phyloP scores from a whole-genome alignment of 1,140 invertebrate species.

The Aplysia californica region DNA sequence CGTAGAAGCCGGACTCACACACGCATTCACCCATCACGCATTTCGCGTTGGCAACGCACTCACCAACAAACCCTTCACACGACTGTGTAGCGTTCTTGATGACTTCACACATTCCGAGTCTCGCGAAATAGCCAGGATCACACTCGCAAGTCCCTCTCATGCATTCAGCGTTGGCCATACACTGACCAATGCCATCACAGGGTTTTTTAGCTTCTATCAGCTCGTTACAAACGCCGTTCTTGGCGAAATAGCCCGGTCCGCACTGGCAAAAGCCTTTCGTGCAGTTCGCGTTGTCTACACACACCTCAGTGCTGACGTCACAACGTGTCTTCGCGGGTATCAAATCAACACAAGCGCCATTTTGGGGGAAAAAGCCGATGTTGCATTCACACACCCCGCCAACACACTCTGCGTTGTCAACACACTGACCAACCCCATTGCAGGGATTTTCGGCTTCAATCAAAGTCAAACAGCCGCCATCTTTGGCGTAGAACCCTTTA shows the following conservation, averaged over 20 bases:
- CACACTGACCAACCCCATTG: slow-evolving; percentile 8
- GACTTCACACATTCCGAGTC: slow-evolving; percentile 10
- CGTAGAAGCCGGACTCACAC: slow-evolving; percentile 24
- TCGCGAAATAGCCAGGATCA: slow-evolving; percentile 11
- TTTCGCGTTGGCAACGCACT: slow-evolving; percentile 25
- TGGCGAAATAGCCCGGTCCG: slow-evolving; percentile 1
- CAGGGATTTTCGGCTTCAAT: slow-evolving; percentile 3
- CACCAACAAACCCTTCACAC: background rate
- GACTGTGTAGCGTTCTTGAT: background rate
- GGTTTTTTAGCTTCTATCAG: background rate
- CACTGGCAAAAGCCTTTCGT: slow-evolving; percentile 17
- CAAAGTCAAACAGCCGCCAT: background rate
- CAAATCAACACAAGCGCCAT: background rate
- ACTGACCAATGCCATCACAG: slow-evolving; percentile 19
- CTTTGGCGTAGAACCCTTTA: slow-evolving; percentile 13
- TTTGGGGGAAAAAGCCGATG: slow-evolving; percentile 3
- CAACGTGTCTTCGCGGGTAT: background rate
- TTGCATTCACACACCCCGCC: slow-evolving; percentile 27
- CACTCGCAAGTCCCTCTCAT: slow-evolving; percentile 11
- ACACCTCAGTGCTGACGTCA: background rate
- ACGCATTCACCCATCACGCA: slow-evolving; percentile 21
- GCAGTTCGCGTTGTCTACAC: slow-evolving; percentile 25
- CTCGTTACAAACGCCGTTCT: slow-evolving; percentile 1
- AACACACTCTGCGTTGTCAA: slow-evolving; percentile 21
- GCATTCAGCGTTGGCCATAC: slow-evolving; percentile 22